A percentile compares a stretch with the other conserved stretches of the same genome.
phyloP scores from a whole-genome alignment of 2,113 vertebrate genomes.

The Bubo scandiacus region DNA sequence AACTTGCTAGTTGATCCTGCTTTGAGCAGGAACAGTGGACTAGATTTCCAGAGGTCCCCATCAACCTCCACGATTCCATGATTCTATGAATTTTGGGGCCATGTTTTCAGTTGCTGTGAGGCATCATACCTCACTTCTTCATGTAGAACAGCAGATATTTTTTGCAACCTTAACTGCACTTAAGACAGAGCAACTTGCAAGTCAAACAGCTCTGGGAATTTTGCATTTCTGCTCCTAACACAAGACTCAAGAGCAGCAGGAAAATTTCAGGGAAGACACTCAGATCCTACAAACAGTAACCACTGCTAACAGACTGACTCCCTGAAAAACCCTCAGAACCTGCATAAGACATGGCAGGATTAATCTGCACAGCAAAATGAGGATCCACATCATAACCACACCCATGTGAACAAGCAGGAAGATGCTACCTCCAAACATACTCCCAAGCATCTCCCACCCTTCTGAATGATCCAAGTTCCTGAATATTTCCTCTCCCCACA shows the following conservation, averaged over 20 bases:
- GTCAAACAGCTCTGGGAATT: background rate
- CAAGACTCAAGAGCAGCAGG: background rate
- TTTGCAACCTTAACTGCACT: background rate
- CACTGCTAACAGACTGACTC: background rate
- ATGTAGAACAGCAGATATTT: background rate
- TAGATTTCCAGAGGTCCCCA: background rate
- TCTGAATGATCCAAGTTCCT: background rate
- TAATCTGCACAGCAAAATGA: background rate
- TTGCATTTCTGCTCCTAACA: background rate
- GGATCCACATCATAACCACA: background rate
- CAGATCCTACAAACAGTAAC: background rate
- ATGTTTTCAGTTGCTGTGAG: background rate
- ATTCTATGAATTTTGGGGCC: background rate
- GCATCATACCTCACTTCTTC: background rate
- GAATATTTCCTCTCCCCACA: background rate
- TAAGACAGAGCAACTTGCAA: background rate
- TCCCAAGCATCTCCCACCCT: background rate
- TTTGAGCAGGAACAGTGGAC: background rate
- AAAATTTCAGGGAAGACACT: background rate
- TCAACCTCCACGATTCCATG: background rate
- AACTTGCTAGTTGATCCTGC: background rate
- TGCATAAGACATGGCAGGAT: rapidly evolving
- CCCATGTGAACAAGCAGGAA: background rate
- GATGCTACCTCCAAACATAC: background rate
- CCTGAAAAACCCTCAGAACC: background rate